phyloP scores from a whole-genome alignment of 2,888 invertebrate species.

The Dromius quadrimaculatus region DNA sequence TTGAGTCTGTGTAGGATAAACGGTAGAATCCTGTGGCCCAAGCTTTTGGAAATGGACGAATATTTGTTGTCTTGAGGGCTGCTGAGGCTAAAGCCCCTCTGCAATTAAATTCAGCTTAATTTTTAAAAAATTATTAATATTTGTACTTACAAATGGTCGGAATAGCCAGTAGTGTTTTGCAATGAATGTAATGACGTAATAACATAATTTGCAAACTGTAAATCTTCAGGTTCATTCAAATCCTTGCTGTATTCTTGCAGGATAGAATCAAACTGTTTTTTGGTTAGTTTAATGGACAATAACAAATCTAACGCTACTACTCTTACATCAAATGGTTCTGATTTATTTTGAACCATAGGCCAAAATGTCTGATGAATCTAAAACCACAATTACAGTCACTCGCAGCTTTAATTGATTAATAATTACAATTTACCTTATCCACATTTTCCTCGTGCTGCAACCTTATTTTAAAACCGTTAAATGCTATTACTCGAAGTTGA shows the following conservation, averaged over 20 bases:
- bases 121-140: neutral
- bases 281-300: neutral
- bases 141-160: slow-evolving; percentile 2
- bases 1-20: slow-evolving; percentile 5
- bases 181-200: slow-evolving; percentile 4
- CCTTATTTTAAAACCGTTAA: neutral
- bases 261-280: slow-evolving; percentile 9
- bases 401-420: too few relatives aligned
- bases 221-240: slow-evolving; percentile 24
- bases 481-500: neutral
- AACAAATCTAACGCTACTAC: slow-evolving; percentile 25
- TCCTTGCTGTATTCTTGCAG: neutral
- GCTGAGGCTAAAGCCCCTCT: neutral
- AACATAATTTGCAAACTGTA: slow-evolving; percentile 38
- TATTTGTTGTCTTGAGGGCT: neutral
- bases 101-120: too few relatives aligned
- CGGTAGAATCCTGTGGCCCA: slow-evolving; percentile 29
- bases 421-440: too few relatives aligned
- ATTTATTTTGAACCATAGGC: slow-evolving; percentile 29
- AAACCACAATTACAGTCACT: neutral
- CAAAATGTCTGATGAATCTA: slow-evolving; percentile 4
- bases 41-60: neutral
- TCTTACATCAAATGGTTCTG: slow-evolving; percentile 28
- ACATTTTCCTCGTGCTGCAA: too few relatives aligned
- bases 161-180: neutral